A percentile compares a stretch with the other conserved stretches of the same genome.
These are phyloP conservation scores for Drosophila prostipennis DNA, from an alignment of 2,888 invertebrate species.

Conservation along the genomic window DNA sequence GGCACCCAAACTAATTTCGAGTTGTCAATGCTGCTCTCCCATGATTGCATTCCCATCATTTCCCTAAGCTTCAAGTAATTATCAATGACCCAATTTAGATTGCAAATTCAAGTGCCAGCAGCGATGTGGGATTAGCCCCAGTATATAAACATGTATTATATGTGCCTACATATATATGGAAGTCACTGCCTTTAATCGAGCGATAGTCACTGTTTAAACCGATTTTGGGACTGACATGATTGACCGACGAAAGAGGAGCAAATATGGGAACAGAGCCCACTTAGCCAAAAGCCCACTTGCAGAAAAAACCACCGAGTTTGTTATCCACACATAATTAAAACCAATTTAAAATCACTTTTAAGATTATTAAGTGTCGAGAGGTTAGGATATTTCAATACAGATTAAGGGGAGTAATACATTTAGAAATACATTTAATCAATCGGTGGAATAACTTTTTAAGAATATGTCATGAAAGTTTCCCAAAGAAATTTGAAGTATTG, in stretches of 20 bases:
- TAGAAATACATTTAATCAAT: no score
- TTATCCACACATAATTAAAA: background rate
- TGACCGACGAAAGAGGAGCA: background rate
- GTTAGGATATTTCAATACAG: background rate
- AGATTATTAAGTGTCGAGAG: background rate
- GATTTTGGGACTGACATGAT: background rate
- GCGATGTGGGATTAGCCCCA: slow-evolving; percentile 1
- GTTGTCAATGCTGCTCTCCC: background rate
- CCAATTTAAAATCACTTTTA: background rate
- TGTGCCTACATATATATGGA: no score
- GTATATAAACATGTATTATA: background rate
- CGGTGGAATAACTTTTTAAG: no score
- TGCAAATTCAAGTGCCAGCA: background rate
- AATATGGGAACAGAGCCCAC: no score
- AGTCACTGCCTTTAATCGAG: background rate
- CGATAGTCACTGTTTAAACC: background rate
- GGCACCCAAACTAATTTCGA: background rate
- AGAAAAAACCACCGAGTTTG: no score
- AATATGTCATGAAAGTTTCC: no score
- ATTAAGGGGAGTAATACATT: no score
- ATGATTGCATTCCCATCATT: slow-evolving; percentile 11
- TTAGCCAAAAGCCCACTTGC: no score
- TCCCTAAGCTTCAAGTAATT: slow-evolving; percentile 6
- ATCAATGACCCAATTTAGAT: slow-evolving; percentile 18
- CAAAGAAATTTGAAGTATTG: no score